Evolutionary conservation across 2,797 vertebrate species (phyloP).

Genomic region (Tenualosa thibaudeaui): DNA sequence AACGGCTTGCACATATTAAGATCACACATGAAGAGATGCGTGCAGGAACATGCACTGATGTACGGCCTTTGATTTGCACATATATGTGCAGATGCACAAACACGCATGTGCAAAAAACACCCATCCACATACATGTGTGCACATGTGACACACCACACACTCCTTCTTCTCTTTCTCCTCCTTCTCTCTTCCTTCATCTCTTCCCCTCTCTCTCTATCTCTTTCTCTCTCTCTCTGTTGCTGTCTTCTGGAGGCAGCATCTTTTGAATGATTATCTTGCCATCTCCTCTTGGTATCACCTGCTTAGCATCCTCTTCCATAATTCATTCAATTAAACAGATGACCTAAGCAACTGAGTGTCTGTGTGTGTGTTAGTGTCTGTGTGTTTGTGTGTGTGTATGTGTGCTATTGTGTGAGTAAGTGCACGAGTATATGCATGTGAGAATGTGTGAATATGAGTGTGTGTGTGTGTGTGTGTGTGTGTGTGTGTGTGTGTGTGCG

Average conservation of each 20-base stretch:
- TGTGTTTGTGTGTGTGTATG: slow-evolving; percentile 1
- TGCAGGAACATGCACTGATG: neutral
- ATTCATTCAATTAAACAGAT: slow-evolving; percentile 66
- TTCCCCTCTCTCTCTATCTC: slow-evolving; percentile 58
- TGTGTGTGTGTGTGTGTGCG: neutral
- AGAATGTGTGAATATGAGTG: neutral
- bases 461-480: slow-evolving; percentile 5
- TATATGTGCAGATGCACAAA: neutral
- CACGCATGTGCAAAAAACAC: neutral
- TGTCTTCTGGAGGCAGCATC: slow-evolving; percentile 23
- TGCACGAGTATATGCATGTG: neutral
- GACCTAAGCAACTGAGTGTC: slow-evolving; percentile 57
- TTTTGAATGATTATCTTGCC: slow-evolving; percentile 43
- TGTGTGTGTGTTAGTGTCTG: neutral
- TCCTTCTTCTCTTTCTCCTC: neutral
- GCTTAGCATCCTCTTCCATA: slow-evolving; percentile 61
- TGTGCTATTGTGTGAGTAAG: neutral
- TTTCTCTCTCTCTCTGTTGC: slow-evolving; percentile 43
- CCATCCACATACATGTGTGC: neutral
- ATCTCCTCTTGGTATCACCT: slow-evolving; percentile 53
- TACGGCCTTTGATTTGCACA: neutral
- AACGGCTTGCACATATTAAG: neutral
- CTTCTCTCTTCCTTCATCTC: neutral
- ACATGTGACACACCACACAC: neutral
- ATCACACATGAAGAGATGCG: neutral